Percentiles rank a stretch among this genome's conserved stretches.
phyloP scores from a whole-genome alignment of 2,797 vertebrate genomes.

The Cetoscarus ocellatus region DNA sequence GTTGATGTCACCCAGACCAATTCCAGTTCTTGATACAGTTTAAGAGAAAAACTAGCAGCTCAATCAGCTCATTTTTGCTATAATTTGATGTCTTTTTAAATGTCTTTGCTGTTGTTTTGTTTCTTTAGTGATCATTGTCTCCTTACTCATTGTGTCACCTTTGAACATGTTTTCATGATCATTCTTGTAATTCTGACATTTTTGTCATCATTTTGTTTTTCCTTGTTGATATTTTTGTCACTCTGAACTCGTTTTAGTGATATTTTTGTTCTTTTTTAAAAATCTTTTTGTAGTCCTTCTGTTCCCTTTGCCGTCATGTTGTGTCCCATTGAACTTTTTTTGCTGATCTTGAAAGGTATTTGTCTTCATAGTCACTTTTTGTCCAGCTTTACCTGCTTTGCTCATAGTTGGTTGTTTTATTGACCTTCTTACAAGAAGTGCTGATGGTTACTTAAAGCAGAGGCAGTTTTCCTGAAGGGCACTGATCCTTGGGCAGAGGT shows the following conservation, averaged over 20 bases:
- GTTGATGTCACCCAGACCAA: no score
- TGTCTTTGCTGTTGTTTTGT: background rate
- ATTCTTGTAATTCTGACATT: no score
- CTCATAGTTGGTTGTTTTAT: background rate
- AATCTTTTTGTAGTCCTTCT: background rate
- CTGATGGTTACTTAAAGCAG: background rate
- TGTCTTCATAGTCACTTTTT: background rate
- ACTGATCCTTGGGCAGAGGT: background rate
- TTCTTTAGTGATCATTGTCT: no score
- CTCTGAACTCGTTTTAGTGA: no score
- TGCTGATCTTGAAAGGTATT: background rate
- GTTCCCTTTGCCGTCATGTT: background rate
- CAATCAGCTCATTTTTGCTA: no score
- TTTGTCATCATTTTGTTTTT: no score
- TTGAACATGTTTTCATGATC: no score
- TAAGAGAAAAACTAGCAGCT: no score
- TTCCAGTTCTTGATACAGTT: no score
- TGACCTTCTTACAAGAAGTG: background rate
- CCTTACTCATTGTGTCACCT: no score
- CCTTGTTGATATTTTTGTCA: no score
- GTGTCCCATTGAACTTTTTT: background rate
- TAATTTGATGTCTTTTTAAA: background rate
- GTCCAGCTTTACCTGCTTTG: background rate
- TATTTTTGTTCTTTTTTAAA: background rate
- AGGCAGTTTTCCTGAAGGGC: background rate